Percentiles rank a stretch among this genome's conserved stretches.
Conservation (phyloP, 1,140 invertebrate genomes). For the Polypedilum vanderplanki region DNA sequence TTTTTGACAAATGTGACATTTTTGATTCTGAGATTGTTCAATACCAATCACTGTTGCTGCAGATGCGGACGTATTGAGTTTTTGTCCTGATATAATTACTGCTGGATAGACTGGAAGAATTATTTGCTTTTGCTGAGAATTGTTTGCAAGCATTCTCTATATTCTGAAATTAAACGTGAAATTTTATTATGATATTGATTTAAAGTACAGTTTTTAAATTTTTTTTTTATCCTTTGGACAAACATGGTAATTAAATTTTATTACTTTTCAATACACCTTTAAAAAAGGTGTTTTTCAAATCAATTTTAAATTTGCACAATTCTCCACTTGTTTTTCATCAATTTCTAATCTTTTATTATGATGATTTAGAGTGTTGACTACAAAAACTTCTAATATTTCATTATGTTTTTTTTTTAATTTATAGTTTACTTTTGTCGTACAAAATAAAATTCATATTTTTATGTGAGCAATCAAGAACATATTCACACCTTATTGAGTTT, state of each 20-base stretch:
- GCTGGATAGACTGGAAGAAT: background rate
- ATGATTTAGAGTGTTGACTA: background rate
- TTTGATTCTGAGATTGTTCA: background rate
- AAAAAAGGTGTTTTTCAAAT: background rate
- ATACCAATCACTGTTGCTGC: background rate
- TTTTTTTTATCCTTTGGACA: background rate
- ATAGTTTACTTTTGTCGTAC: too few relatives aligned
- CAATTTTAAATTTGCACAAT: background rate
- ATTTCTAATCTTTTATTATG: background rate
- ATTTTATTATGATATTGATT: background rate
- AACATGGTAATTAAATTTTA: background rate
- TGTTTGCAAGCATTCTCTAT: background rate
- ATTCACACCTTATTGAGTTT: too few relatives aligned
- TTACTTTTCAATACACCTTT: background rate
- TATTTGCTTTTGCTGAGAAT: background rate
- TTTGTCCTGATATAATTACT: background rate
- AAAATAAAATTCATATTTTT: too few relatives aligned
- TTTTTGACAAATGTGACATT: slow-evolving; percentile 5
- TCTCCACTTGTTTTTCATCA: background rate
- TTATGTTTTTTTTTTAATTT: slow-evolving; percentile 2
- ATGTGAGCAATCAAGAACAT: too few relatives aligned
- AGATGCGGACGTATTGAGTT: background rate
- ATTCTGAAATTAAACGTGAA: background rate
- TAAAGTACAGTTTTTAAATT: background rate
- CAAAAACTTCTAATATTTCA: background rate